These are phyloP conservation scores for Acromyrmex charruanus DNA, from an alignment of 1,140 invertebrate species.

Conservation along the genomic window DNA sequence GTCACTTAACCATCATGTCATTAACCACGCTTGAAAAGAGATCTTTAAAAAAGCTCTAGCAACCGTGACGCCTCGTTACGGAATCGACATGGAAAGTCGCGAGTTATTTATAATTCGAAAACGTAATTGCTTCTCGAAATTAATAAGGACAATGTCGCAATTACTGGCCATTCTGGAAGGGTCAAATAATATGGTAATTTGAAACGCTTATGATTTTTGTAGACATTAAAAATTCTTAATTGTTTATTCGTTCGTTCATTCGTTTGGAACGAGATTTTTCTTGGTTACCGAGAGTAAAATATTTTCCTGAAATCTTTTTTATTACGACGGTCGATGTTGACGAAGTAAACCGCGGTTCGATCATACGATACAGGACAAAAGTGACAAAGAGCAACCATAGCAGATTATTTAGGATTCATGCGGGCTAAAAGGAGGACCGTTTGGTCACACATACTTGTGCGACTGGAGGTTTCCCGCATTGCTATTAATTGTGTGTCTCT, in stretches of 20 bases:
- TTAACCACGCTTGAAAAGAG: slow-evolving; percentile 66
- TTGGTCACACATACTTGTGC: not conserved
- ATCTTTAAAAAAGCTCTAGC: slow-evolving; percentile 29
- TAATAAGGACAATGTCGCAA: not conserved
- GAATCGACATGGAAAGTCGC: slow-evolving; percentile 38
- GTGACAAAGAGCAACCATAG: not conserved
- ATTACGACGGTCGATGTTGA: slow-evolving; percentile 26
- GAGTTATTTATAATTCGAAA: not conserved
- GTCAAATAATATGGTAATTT: not conserved
- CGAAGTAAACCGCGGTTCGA: slow-evolving; percentile 50
- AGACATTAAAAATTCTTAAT: not conserved
- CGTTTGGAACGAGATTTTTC: not conserved
- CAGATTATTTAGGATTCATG: slow-evolving; percentile 61
- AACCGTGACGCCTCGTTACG: slow-evolving; percentile 49
- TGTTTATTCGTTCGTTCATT: not conserved
- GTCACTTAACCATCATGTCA: slow-evolving; percentile 67
- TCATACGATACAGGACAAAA: not conserved
- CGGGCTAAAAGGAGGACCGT: slow-evolving; percentile 64
- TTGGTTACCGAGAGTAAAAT: not conserved
- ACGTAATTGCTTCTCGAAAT: not conserved
- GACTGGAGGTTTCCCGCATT: slow-evolving; percentile 72
- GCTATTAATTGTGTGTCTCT: slow-evolving; percentile 73
- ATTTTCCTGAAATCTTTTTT: not conserved
- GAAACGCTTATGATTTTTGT: not conserved
- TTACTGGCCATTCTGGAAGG: not conserved